A percentile compares a stretch with the other conserved stretches of the same genome.
phyloP scores from a whole-genome alignment of 2,113 vertebrate genomes.

The Pollimyrus isidori region DNA sequence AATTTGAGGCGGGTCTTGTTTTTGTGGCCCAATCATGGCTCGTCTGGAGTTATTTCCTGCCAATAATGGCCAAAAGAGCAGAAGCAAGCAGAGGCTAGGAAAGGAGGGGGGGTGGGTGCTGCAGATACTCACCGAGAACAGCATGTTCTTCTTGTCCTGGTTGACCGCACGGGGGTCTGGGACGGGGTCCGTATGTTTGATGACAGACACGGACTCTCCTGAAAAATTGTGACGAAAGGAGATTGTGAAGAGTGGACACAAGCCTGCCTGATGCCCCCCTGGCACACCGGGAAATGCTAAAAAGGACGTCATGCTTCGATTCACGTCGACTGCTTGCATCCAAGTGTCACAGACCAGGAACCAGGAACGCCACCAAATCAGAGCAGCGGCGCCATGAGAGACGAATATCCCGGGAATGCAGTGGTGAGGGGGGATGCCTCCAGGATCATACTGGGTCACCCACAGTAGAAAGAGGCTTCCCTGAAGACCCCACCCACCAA shows the following conservation, averaged over 20 bases:
- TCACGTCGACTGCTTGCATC: not conserved
- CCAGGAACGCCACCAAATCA: not conserved
- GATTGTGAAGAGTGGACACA: not conserved
- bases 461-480: not conserved
- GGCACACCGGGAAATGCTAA: not conserved
- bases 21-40: not conserved
- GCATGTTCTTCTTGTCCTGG: slow-evolving; percentile 99
- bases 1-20: not conserved
- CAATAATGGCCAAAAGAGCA: not conserved
- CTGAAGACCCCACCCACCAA: not conserved
- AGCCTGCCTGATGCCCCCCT: not conserved
- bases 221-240: not conserved
- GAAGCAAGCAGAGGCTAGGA: not conserved
- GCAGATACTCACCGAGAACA: slow-evolving; percentile 85
- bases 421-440: not conserved
- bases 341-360: not conserved
- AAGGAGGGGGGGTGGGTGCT: not conserved
- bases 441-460: not conserved
- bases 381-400: not conserved
- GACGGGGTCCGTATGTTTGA: slow-evolving; percentile 97
- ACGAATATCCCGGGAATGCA: not conserved
- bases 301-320: not conserved
- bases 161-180: slow-evolving; percentile 97
- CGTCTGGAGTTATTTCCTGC: not conserved
- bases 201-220: slow-evolving; percentile 98